Evolutionary conservation across 2,113 vertebrate genomes (phyloP).

Genomic region (Tragelaphus imberbis): DNA sequence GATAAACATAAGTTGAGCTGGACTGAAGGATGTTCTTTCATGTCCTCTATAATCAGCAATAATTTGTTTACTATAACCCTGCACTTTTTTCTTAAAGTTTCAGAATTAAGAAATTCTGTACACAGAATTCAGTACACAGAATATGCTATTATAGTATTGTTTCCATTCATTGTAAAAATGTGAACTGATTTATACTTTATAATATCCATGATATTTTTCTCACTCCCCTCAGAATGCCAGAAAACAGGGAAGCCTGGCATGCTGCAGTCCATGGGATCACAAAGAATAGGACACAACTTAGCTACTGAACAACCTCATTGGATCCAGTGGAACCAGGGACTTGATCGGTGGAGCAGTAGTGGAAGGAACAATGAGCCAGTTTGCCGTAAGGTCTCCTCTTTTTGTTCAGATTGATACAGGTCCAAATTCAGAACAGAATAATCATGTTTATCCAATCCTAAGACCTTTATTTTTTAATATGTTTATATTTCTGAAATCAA

Average conservation of each 20-base stretch:
- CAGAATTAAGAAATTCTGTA: neutral
- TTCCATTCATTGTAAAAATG: neutral
- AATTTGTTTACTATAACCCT: neutral
- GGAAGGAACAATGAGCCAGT: neutral
- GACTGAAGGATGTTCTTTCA: neutral
- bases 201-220: neutral
- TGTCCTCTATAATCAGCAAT: neutral
- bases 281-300: neutral
- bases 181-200: neutral
- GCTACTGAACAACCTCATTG: neutral
- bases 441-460: neutral
- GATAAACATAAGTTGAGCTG: neutral
- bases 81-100: neutral
- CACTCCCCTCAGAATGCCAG: neutral
- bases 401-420: neutral
- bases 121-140: neutral
- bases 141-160: neutral
- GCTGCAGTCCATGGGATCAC: neutral
- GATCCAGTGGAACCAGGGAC: neutral
- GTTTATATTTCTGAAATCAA: neutral
- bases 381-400: neutral
- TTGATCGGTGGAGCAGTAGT: fast-evolving
- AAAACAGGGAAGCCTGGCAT: neutral
- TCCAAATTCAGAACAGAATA: neutral
- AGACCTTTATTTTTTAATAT: neutral